phyloP scores from a whole-genome alignment of 2,797 vertebrate genomes.

The Acestrorhynchus altus region DNA sequence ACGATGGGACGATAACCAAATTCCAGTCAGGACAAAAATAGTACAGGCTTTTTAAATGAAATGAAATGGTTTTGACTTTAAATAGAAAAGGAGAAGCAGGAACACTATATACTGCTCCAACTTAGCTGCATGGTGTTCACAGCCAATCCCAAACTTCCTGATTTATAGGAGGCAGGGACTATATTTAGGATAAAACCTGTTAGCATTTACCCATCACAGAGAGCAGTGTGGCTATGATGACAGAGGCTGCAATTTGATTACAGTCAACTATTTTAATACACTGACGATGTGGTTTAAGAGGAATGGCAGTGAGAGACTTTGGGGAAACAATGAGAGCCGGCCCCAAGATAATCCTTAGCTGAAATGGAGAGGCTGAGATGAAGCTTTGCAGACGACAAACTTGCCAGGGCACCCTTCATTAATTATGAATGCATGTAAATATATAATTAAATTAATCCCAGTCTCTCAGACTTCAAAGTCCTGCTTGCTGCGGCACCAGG shows the following conservation, averaged over 20 bases:
- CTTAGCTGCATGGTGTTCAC: background rate
- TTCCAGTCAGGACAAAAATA: background rate
- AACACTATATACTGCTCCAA: background rate
- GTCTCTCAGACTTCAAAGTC: conserved; percentile 72
- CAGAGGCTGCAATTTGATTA: conserved; percentile 36
- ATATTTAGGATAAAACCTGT: conserved; percentile 32
- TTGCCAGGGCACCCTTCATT: conserved; percentile 69
- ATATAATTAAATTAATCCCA: conserved; percentile 75
- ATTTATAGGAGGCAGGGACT: conserved; percentile 24
- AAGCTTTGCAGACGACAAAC: conserved; percentile 72
- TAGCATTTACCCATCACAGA: conserved; percentile 34
- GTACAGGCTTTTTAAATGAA: background rate
- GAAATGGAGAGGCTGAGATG: conserved; percentile 55
- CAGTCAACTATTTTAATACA: conserved; percentile 45
- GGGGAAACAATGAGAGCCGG: conserved; percentile 33
- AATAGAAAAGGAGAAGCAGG: background rate
- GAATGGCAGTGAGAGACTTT: conserved; percentile 27
- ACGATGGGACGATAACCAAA: background rate
- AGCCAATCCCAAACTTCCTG: background rate
- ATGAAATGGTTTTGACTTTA: background rate
- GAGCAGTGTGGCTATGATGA: conserved; percentile 1
- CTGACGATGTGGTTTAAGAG: conserved; percentile 37
- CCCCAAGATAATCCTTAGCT: conserved; percentile 36
- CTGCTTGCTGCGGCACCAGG: conserved; percentile 62
- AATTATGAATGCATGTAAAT: conserved; percentile 74